Conservation (phyloP, 2,113 vertebrate species). For the Azemiops feae region DNA sequence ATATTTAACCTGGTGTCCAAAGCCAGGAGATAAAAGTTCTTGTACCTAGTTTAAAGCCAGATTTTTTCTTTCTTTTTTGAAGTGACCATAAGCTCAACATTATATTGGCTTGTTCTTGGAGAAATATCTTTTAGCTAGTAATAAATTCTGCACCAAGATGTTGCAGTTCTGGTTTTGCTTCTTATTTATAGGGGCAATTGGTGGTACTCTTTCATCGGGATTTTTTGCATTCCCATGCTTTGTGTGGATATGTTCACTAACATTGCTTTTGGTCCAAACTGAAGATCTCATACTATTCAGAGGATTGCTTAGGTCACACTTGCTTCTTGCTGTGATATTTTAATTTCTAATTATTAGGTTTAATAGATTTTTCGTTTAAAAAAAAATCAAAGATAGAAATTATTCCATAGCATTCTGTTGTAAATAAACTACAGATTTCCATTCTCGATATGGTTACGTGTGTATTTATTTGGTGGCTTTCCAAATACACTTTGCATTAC, state of each 20-base stretch:
- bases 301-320: constrained; percentile 18
- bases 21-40: constrained; percentile 33
- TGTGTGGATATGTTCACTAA: constrained; percentile 59
- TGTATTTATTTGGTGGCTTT: constrained; percentile 20
- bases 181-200: background rate
- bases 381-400: constrained; percentile 55
- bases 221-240: constrained; percentile 52
- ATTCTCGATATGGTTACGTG: constrained; percentile 30
- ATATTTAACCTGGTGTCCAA: constrained; percentile 25
- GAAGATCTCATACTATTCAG: constrained; percentile 41
- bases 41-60: constrained; percentile 31
- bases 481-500: background rate
- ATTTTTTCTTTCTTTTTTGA: constrained; percentile 25
- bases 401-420: constrained; percentile 43
- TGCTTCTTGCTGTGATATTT: constrained; percentile 40
- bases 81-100: constrained; percentile 19
- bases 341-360: constrained; percentile 52
- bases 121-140: constrained; percentile 26
- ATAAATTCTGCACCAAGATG: constrained; percentile 10
- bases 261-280: constrained; percentile 47
- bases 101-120: constrained; percentile 12
- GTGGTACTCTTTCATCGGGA: constrained; percentile 49
- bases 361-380: constrained; percentile 43
- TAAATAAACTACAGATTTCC: constrained; percentile 61
- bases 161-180: constrained; percentile 14